A percentile compares a stretch with the other conserved stretches of the same genome.
These are phyloP conservation scores for Helicolenus hilgendorfi DNA, from an alignment of 2,797 vertebrate species.

Conservation along the genomic window DNA sequence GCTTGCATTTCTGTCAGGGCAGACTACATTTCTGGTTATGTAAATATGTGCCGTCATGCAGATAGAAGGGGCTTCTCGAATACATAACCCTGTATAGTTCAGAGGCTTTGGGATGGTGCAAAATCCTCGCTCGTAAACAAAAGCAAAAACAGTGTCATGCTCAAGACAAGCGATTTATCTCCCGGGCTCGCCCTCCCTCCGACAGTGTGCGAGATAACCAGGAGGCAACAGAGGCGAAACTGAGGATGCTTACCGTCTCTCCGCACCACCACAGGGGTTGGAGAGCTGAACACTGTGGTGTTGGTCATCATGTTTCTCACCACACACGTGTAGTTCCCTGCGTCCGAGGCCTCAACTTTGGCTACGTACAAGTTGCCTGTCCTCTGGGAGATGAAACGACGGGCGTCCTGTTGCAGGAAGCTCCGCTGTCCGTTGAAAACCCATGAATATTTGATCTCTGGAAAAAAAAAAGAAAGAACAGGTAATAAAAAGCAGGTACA, in stretches of 20 bases:
- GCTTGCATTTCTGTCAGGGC: constrained; percentile 3
- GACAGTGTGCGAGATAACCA: constrained; percentile 51
- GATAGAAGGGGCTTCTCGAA: constrained; percentile 44
- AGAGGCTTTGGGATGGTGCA: constrained; percentile 44
- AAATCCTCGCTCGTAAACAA: constrained; percentile 37
- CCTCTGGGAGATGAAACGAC: constrained; percentile 95
- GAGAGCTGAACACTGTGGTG: constrained; percentile 92
- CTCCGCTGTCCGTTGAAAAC: constrained; percentile 93
- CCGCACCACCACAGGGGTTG: constrained; percentile 93
- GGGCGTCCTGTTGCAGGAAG: constrained; percentile 93
- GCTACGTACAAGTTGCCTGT: constrained; percentile 96
- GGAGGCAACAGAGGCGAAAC: constrained; percentile 23
- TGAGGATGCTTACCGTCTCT: constrained; percentile 91
- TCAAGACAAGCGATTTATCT: constrained; percentile 76
- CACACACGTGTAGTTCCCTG: constrained; percentile 95
- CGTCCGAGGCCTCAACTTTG: constrained; percentile 94
- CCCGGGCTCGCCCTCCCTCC: constrained; percentile 10
- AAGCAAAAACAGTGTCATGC: constrained; percentile 66
- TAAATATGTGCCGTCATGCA: constrained; percentile 67
- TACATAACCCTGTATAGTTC: constrained; percentile 53
- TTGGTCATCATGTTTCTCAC: constrained; percentile 95
- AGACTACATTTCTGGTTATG: constrained; percentile 53
- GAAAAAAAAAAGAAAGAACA: constrained; percentile 32
- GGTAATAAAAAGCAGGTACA: background rate
- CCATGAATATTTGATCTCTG: constrained; percentile 96